Base-by-base conservation (phyloP, 2,888 invertebrate genomes). In the Morpho deidamia region DNA sequence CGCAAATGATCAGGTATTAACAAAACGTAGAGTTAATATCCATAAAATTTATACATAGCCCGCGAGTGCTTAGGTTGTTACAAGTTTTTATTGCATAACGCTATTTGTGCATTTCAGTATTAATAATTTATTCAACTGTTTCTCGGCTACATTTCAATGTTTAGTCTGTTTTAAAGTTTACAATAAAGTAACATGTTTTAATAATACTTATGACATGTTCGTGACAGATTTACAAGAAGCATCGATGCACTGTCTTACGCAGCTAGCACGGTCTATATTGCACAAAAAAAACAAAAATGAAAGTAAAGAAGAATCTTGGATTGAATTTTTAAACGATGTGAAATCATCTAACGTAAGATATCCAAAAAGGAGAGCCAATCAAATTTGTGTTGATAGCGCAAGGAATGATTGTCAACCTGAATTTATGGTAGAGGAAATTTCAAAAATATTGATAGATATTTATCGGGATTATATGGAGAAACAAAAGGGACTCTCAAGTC, bases 211-310 rank as follows among this genome's bases (percentile, higher is more conserved):
- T 23, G 3, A 23, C 5, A 23, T 23, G 23, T 23, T 37, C 8
- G 14, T 83, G 78, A 11, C 72, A 89, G 88, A 81, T 58, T 66
- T 84, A 33, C 79, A 76, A 76, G 74, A 81, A 8, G 76, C 84
- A 1, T 77, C 75, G 0, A 50, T 85, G 37, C 74, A 75, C 56
- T 88, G 79, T 45, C 62, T 89, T 43, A 74, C 78, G 0, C 80
- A 80, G 42, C 61, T 89, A 7, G 55, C 74, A 0, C 78, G 81
- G 57, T 80, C 85, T 0, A 67, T 74, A 14, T 56, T 61, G 7
- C 62, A 66, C 11, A 77, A 74, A 54, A 77, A 69, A 52, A 69
- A 73, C 10, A 58, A 63, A 1, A 80, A 82, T 49, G 75, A 71
- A 51, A 63, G 71, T 0, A 72, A 67, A 55, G 75, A 77, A 39